phyloP scores from a whole-genome alignment of 1,140 invertebrate species.

The Drosophila quadrilineata region DNA sequence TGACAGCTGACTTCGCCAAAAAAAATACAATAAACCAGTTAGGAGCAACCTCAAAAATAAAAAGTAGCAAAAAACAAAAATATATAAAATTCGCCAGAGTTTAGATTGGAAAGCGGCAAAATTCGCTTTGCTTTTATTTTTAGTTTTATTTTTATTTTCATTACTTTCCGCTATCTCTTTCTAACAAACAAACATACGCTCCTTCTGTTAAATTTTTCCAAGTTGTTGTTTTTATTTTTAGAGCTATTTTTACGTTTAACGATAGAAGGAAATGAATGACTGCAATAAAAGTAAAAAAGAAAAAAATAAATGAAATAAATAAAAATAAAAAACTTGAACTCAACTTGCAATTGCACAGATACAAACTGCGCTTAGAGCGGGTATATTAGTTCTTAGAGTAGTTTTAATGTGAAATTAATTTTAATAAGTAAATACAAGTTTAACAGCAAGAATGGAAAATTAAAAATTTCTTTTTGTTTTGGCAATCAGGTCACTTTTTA shows the following conservation, averaged over 20 bases:
- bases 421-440: no score
- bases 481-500: no score
- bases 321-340: constrained; percentile 44
- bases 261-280: constrained; percentile 77
- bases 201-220: constrained; percentile 30
- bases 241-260: constrained; percentile 48
- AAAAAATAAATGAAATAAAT: constrained; percentile 80
- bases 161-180: constrained; percentile 18
- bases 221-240: constrained; percentile 20
- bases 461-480: no score
- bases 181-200: no score
- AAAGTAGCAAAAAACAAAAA: not conserved
- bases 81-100: constrained; percentile 60
- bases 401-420: no score
- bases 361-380: constrained; percentile 38
- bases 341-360: constrained; percentile 15
- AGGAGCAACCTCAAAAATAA: constrained; percentile 19
- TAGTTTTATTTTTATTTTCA: constrained; percentile 21
- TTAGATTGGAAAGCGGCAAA: constrained; percentile 47
- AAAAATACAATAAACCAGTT: constrained; percentile 51
- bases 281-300: constrained; percentile 50
- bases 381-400: no score
- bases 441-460: no score
- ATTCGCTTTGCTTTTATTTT: constrained; percentile 45
- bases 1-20: constrained; percentile 37